Percentiles rank a stretch among this genome's conserved stretches.
Conservation (phyloP, 2,797 vertebrate species). For the Chaenodraco wilsoni region DNA sequence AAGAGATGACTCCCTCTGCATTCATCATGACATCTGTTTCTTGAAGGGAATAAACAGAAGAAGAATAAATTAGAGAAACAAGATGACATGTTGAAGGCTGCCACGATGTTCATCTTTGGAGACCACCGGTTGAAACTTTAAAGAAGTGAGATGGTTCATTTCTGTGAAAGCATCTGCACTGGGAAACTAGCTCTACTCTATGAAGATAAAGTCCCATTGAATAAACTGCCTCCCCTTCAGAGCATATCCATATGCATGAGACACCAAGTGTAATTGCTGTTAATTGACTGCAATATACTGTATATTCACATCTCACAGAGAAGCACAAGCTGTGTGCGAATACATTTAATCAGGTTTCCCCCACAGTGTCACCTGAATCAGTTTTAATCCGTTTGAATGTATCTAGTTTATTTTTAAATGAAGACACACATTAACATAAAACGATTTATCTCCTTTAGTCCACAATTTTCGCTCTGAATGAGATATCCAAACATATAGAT, state of each 20-base stretch:
- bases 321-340: slow-evolving; percentile 43
- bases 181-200: slow-evolving; percentile 59
- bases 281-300: slow-evolving; percentile 67
- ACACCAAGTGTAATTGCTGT: slow-evolving; percentile 64
- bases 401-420: slow-evolving; percentile 8
- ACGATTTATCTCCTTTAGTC: not conserved
- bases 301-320: slow-evolving; percentile 56
- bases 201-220: slow-evolving; percentile 75
- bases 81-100: slow-evolving; percentile 43
- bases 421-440: not conserved
- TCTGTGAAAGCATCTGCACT: slow-evolving; percentile 56
- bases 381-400: slow-evolving; percentile 46
- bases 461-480: not conserved
- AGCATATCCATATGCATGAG: slow-evolving; percentile 76
- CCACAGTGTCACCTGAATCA: slow-evolving; percentile 29
- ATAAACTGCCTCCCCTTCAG: slow-evolving; percentile 64
- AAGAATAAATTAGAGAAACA: slow-evolving; percentile 6
- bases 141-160: slow-evolving; percentile 68
- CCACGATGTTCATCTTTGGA: slow-evolving; percentile 47
- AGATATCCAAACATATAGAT: not conserved
- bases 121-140: slow-evolving; percentile 52
- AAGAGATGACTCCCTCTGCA: slow-evolving; percentile 19
- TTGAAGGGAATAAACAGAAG: slow-evolving; percentile 36
- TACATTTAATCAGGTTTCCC: slow-evolving; percentile 28
- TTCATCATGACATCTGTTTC: slow-evolving; percentile 61